These are phyloP conservation scores for Agapornis roseicollis DNA, from an alignment of 2,113 vertebrate genomes.

Conservation along the genomic window DNA sequence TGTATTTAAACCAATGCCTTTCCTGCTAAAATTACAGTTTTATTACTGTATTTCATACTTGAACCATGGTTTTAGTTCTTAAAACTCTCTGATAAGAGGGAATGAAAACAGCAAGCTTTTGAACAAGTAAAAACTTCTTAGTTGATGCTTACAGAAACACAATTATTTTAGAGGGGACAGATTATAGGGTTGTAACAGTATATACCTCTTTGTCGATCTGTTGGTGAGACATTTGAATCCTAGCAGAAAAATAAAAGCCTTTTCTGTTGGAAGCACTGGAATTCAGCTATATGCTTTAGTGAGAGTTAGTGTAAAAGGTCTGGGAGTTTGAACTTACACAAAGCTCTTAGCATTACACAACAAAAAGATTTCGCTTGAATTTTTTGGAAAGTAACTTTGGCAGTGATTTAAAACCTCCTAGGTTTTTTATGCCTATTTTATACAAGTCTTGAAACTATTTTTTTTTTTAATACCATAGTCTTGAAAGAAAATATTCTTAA, in stretches of 20 bases:
- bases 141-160: not conserved
- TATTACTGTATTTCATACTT: not conserved
- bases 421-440: not conserved
- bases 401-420: not conserved
- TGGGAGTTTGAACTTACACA: not conserved
- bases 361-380: not conserved
- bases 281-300: not conserved
- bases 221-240: not conserved
- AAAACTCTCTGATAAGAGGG: not conserved
- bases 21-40: not conserved
- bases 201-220: not conserved
- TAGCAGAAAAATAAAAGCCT: not conserved
- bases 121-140: not conserved
- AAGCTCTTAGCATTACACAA: not conserved
- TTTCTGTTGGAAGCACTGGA: not conserved
- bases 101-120: not conserved
- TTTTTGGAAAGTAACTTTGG: not conserved
- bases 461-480: not conserved
- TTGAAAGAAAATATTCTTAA: not conserved
- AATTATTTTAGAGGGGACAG: not conserved
- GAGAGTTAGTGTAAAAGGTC: not conserved
- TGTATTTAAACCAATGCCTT: not conserved
- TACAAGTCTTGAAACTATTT: not conserved
- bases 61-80: not conserved
- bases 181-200: not conserved